Percentiles rank a stretch among this genome's conserved stretches.
Evolutionary conservation across 1,140 invertebrate genomes (phyloP).

Genomic region (Parapsyche elsis): DNA sequence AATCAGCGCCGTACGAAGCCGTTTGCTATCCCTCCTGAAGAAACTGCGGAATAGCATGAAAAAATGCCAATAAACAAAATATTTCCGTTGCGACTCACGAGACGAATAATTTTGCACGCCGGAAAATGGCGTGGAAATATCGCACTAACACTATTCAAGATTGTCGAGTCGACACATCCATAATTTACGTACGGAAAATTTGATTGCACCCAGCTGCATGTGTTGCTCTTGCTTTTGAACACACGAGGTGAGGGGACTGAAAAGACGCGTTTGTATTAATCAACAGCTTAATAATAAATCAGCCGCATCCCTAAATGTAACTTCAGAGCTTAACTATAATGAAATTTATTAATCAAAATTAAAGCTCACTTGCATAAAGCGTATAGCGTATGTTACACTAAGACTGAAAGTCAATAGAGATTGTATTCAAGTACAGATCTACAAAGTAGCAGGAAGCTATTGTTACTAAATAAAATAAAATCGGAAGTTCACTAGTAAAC

Average conservation of each 20-base stretch:
- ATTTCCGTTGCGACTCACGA: not conserved
- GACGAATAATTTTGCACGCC: not conserved
- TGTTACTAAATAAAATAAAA: too few relatives aligned
- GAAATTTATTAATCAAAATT: not conserved
- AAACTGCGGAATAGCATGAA: not conserved
- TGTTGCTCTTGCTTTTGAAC: not conserved
- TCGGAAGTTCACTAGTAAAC: too few relatives aligned
- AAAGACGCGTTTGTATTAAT: not conserved
- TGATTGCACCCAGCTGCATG: slow-evolving; percentile 21
- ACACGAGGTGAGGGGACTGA: not conserved
- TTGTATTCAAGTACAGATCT: too few relatives aligned
- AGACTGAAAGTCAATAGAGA: too few relatives aligned
- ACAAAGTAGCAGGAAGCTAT: too few relatives aligned
- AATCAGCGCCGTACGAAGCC: slow-evolving; percentile 30
- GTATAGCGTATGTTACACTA: too few relatives aligned
- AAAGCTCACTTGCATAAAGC: not conserved
- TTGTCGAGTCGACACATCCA: slow-evolving; percentile 8
- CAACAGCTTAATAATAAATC: slow-evolving; percentile 23
- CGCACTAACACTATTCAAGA: too few relatives aligned
- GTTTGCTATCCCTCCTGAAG: not conserved
- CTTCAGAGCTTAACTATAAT: not conserved
- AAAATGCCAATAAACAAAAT: slow-evolving; percentile 36
- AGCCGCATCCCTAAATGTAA: not conserved
- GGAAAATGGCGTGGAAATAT: not conserved
- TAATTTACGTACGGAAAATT: slow-evolving; percentile 22